Conservation (phyloP, 2,888 invertebrate species). For the Odontomyia ornata region DNA sequence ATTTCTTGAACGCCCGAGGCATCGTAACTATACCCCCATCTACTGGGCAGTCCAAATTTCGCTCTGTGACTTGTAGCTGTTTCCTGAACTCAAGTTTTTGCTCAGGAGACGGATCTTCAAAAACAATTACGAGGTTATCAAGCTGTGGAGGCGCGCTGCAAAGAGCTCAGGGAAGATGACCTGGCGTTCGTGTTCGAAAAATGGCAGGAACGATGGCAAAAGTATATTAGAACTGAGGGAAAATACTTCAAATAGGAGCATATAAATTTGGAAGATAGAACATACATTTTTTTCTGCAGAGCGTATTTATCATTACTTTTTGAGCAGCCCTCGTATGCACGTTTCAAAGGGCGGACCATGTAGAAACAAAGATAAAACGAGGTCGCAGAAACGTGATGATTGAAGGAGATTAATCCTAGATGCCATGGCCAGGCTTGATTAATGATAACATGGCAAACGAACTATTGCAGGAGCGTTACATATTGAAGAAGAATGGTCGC, state of each 20-base stretch:
- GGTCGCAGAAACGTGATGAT: too few species aligned
- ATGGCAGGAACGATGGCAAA: constrained; percentile 19
- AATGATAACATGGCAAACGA: too few species aligned
- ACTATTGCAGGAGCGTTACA: too few species aligned
- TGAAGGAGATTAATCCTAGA: too few species aligned
- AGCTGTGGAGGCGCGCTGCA: constrained; percentile 1
- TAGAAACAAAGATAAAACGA: too few species aligned
- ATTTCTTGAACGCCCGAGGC: background rate
- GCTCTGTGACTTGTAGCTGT: constrained; percentile 1
- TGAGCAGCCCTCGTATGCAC: constrained; percentile 14
- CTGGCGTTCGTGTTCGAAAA: background rate
- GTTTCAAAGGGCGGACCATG: too few species aligned
- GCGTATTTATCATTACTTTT: constrained; percentile 12
- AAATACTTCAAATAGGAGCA: background rate
- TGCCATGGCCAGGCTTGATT: too few species aligned
- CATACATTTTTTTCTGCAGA: constrained; percentile 2
- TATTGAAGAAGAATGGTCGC: too few species aligned
- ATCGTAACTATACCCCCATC: background rate
- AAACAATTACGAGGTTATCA: background rate
- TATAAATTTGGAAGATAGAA: constrained; percentile 16
- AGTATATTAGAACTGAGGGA: constrained; percentile 10
- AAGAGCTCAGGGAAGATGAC: background rate
- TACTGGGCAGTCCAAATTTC: background rate
- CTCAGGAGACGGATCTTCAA: background rate
- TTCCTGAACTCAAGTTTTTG: background rate